Base-by-base conservation (phyloP, 2,797 vertebrate species). In the Neomorphus geoffroyi region DNA sequence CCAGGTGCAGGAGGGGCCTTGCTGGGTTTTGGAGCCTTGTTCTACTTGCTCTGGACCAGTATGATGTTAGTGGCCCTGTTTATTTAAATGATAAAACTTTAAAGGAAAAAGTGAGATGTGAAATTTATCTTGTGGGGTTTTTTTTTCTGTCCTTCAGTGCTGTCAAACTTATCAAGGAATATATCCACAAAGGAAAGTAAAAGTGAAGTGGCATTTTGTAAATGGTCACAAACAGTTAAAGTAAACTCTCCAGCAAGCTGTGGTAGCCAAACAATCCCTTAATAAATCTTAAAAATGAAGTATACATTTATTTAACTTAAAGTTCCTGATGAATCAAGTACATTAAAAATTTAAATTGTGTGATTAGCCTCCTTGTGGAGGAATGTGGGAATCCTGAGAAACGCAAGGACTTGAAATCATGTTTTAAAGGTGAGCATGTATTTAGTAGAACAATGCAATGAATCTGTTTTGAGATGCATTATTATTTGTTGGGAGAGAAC, bases 31-130 rank as follows among this genome's bases (percentile, higher is more conserved):
- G 6, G 33, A 30, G 43, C 4, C 0, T 48, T 71, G 57, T 23
- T 81, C 12, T 50, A 1, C 28, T 72, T 7, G 15, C 50, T 69
- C 2, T 4, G 56, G 32, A 19, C 28, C 45, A 64, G 35, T n/a
- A 41, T 37, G 60, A 16, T 58, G 50, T 19, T 35, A n/a, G n/a
- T 33, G 43, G 26, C 13, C 4, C 2, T 0, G 0, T 32, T 66
- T 41, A 15, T 45, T 39, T 35, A 30, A 72, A 32, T 23, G 3
- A 39, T 64, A 53, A 53, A 61, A 84, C 19, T 27, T 48, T 2
- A 79, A 77, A 85, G 10, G 28, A 43, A 45, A 56, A 77, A 28
- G 13, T 41, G 39, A 73, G 43, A 62, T 58, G 45, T 48, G 43
- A 64, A 43, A 37, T 13, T 5, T n/a, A 21, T 18, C 14, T 48